phyloP scores from a whole-genome alignment of 2,113 vertebrate genomes.

The Onychostoma macrolepis region DNA sequence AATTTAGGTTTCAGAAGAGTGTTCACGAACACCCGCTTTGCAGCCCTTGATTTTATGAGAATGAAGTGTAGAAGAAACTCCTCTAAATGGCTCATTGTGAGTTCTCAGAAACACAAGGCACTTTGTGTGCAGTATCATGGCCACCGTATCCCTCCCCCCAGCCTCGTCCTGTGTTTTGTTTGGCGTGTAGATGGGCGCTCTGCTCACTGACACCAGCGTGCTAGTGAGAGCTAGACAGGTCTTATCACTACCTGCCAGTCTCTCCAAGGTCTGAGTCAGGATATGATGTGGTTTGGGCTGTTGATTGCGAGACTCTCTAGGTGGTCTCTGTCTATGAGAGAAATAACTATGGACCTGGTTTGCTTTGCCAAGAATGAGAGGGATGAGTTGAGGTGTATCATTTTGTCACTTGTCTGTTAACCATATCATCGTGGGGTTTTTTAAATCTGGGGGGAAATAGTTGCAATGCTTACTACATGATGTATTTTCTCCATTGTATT shows the following conservation, averaged over 20 bases:
- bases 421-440: neutral
- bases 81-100: slow-evolving; percentile 14
- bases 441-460: too few relatives aligned
- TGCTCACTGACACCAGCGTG: neutral
- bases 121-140: neutral
- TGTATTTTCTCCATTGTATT: too few relatives aligned
- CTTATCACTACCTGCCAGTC: slow-evolving; percentile 42
- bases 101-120: slow-evolving; percentile 23
- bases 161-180: slow-evolving; percentile 30
- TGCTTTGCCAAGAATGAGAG: neutral
- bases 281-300: slow-evolving; percentile 27
- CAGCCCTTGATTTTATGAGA: neutral
- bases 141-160: neutral
- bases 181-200: neutral
- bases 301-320: neutral
- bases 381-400: neutral
- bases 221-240: neutral
- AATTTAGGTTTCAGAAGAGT: neutral
- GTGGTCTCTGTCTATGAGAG: neutral
- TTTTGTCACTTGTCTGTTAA: neutral
- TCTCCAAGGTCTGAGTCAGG: slow-evolving; percentile 18
- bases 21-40: neutral
- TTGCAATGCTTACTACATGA: neutral
- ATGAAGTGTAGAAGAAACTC: neutral
- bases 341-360: neutral